Evolutionary conservation across 2,888 invertebrate genomes (phyloP), one percentile per base, ranked within the genome.

Genomic region (Apocheima hispidaria): DNA sequence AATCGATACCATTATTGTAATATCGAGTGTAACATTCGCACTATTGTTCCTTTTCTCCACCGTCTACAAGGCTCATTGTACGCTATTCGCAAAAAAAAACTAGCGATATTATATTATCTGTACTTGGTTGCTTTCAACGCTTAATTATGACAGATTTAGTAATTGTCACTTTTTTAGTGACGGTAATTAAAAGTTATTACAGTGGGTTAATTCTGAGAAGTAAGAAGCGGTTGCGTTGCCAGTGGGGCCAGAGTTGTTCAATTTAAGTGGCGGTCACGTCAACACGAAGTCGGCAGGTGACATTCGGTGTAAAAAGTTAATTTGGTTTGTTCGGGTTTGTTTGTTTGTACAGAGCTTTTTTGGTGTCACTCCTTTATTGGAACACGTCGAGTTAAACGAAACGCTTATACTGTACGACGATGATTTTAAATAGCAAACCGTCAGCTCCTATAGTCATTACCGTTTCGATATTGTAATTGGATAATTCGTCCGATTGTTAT

Each of bases 1-100:
- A 91, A 92, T 90, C 92, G 92, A 92, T 91, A 91, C 92, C 90
- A 92, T 91, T 92, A 92, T 92, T 92, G 92, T 92, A 90, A 91
- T 89, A 91, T 88, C 85, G 83, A 85, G 81, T 86, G 85, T 84
- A 86, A 88, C 88, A 87, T 84, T 88, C 86, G 82, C 87, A 86
- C 88, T 87, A 88, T 90, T 91, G 88, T 90, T 86, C 80, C 75
- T 83, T 84, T 85, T 85, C 85, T 84, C 82, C 74, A 72, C 71
- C 72, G 59, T 73, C 74, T 75, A 74, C 66, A 52, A 30, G 57
- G 57, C 70, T 78, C 81, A 81, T 83, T 82, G 80, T 83, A 79
- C 69, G 35, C 52, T 61, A 41, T 12, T 52, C 41, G 50, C 60
- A 60, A 60, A 68, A 60, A 68, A 63, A 66, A 54, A 56, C 66